These are phyloP conservation scores for Ahaetulla prasina DNA, from an alignment of 2,113 vertebrate species.

Conservation along the genomic window DNA sequence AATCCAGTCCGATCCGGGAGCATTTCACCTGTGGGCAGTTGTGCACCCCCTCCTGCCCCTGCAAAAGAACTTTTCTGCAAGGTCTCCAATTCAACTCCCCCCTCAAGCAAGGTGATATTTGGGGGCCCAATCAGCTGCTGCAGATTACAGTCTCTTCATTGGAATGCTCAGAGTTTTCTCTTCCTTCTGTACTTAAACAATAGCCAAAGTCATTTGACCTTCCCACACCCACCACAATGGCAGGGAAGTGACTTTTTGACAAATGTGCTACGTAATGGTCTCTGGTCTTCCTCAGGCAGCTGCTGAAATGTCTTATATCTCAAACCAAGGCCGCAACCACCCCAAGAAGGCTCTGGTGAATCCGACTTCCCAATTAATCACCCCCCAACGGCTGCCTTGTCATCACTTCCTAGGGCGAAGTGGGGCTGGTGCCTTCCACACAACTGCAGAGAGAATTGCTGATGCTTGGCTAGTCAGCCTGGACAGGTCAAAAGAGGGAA, in stretches of 20 bases:
- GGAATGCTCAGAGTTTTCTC: slow-evolving; percentile 63
- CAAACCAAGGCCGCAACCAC: slow-evolving; percentile 42
- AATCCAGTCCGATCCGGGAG: no score
- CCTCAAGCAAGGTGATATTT: background rate
- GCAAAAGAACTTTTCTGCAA: background rate
- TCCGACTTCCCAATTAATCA: slow-evolving; percentile 64
- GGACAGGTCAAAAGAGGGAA: background rate
- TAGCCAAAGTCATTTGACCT: slow-evolving; percentile 67
- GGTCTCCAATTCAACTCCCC: background rate
- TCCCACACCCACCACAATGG: slow-evolving; percentile 57
- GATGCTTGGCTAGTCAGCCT: fast-evolving
- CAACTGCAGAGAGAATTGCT: slow-evolving; percentile 5
- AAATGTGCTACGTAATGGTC: slow-evolving; percentile 63
- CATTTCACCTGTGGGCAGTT: no score
- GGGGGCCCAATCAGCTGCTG: slow-evolving; percentile 54
- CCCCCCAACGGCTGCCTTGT: slow-evolving; percentile 58
- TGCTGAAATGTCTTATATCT: slow-evolving; percentile 65
- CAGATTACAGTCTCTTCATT: slow-evolving; percentile 71
- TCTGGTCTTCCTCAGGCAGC: slow-evolving; percentile 65
- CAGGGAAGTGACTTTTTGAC: slow-evolving; percentile 64
- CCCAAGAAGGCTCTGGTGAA: slow-evolving; percentile 48
- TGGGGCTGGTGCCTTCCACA: slow-evolving; percentile 53
- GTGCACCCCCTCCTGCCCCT: no score
- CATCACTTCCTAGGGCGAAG: slow-evolving; percentile 61
- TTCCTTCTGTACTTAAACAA: slow-evolving; percentile 63